A percentile compares a stretch with the other conserved stretches of the same genome.
These are phyloP conservation scores for Trissolcus japonicus DNA, from an alignment of 2,888 invertebrate species.

Conservation along the genomic window DNA sequence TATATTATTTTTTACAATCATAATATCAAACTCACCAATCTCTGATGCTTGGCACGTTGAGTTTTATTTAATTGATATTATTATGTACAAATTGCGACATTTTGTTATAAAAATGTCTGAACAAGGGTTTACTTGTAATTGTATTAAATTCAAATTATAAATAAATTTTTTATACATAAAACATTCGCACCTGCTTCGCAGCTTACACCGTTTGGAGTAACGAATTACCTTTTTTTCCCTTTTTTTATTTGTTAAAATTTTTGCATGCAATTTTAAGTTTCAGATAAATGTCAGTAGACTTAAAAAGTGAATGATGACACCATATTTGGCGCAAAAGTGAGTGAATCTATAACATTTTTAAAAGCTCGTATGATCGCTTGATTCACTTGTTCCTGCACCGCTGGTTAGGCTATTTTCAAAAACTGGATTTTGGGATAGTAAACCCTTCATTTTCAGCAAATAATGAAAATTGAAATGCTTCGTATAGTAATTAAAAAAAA, in stretches of 20 bases:
- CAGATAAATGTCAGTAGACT: slow-evolving; percentile 18
- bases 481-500: no score
- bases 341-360: slow-evolving; percentile 15
- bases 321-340: slow-evolving; percentile 13
- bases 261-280: slow-evolving; percentile 20
- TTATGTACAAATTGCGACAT: slow-evolving; percentile 15
- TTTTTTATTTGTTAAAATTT: background rate
- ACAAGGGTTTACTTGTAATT: slow-evolving; percentile 11
- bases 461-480: no score
- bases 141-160: background rate
- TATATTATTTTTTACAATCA: background rate
- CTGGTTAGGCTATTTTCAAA: background rate
- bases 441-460: slow-evolving; percentile 9
- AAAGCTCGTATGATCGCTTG: background rate
- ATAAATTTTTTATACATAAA: slow-evolving; percentile 8
- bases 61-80: background rate
- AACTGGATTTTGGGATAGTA: slow-evolving; percentile 3
- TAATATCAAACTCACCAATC: background rate
- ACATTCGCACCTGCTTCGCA: background rate
- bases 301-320: slow-evolving; percentile 3
- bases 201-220: no score
- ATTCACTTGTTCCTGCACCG: no score
- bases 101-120: slow-evolving; percentile 28
- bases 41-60: background rate
- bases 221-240: background rate